Base-by-base conservation (phyloP, 2,888 invertebrate species). In the Hyposoter dolosus region DNA sequence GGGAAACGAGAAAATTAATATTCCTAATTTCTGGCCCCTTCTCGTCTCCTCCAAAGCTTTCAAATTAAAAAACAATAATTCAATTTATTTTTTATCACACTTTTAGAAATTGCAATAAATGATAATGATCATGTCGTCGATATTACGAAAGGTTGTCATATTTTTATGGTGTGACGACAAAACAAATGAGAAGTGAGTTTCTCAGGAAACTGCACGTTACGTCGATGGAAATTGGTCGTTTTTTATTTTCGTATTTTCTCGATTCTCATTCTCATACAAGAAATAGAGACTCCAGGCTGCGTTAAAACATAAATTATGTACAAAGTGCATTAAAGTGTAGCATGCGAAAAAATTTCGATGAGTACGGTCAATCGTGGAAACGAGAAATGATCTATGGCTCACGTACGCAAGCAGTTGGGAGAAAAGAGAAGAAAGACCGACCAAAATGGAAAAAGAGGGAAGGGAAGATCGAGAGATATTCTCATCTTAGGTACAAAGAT, bases 401-500 rank as follows among this genome's bases (percentile, higher is more conserved):
- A 79, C 76, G 72, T 84, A 72, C 72, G 40, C 28, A 35, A 66
- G 72, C 28, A 65, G 53, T 19, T 40, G 47, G 40, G 66, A 79
- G 50, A 82, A 82, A 79, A 53, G 74, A 74, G 74, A 65, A 69
- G 60, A 71, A 84, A 81, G 12, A 43, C 65, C 56, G 28, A 78
- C n/a, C 74, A 32, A 23, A 66, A 40, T 50, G 28, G 74, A 63
- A 74, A 69, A 53, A 53, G 65, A 50, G 65, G 56, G 47, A 82
- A 69, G 53, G 35, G 78, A 82, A 69, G 81, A 84, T 75, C 69
- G 76, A 80, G 68, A 76, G 69, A 87, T 87, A 86, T 87, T 88
- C 88, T 88, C 88, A 88, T 88, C 78, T 88, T 84, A 82, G 85
- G 82, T 88, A 87, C 85, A 84, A 82, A 82, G 86, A 88, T 88